These are phyloP conservation scores for Oceanites oceanicus DNA, from an alignment of 2,113 vertebrate species.

Conservation along the genomic window DNA sequence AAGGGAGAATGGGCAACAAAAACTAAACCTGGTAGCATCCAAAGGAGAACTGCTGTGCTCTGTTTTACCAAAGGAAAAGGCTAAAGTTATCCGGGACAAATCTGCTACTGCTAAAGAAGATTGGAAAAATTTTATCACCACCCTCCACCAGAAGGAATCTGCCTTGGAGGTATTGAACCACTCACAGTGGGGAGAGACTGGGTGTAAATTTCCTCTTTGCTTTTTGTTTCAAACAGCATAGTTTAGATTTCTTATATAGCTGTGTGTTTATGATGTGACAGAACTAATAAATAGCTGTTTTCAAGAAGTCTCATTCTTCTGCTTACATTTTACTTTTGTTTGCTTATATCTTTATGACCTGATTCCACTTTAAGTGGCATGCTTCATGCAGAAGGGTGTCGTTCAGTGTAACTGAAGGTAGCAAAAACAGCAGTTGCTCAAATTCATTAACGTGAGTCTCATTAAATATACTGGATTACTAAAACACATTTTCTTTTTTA, in stretches of 20 bases:
- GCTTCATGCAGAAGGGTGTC: background rate
- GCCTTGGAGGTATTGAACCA: conserved; percentile 82
- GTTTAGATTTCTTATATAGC: background rate
- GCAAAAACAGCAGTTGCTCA: background rate
- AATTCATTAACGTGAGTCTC: background rate
- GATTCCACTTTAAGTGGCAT: background rate
- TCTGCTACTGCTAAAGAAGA: conserved; percentile 83
- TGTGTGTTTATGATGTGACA: background rate
- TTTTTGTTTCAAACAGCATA: background rate
- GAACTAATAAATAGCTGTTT: background rate
- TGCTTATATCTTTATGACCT: background rate
- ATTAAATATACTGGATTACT: background rate
- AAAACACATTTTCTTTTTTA: background rate
- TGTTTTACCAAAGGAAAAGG: conserved; percentile 84
- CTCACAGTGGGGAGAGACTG: background rate
- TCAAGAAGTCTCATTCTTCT: background rate
- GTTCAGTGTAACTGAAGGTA: background rate
- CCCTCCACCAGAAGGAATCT: conserved; percentile 87
- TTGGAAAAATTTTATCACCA: conserved; percentile 89
- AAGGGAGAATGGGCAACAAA: conserved; percentile 90
- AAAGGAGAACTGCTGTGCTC: conserved; percentile 88
- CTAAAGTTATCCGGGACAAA: conserved; percentile 83
- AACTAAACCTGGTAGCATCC: conserved; percentile 82
- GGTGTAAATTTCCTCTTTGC: background rate
- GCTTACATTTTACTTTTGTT: background rate